Conservation (phyloP, 2,888 invertebrate genomes). For the Arctia plantaginis region DNA sequence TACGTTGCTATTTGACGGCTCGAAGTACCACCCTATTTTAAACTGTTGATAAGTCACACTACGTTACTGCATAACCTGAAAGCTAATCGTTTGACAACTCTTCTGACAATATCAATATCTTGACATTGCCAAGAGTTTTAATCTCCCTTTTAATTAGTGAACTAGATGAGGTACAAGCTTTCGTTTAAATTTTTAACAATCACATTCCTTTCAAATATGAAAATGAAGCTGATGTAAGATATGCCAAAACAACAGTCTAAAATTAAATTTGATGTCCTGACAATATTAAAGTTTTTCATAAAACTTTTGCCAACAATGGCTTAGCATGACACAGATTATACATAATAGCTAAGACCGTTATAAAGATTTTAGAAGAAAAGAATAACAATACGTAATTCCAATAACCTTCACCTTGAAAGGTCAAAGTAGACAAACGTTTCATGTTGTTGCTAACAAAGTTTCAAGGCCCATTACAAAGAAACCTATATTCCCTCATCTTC, state of each 20-base stretch:
- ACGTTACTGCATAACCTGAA: too few relatives aligned
- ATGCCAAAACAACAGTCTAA: not conserved
- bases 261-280: not conserved
- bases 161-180: not conserved
- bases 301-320: not conserved
- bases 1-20: not conserved
- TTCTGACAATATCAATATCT: not conserved
- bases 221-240: not conserved
- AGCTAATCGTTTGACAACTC: not conserved
- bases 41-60: not conserved
- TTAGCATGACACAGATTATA: not conserved
- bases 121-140: not conserved
- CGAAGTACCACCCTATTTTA: not conserved
- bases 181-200: not conserved
- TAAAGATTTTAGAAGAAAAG: not conserved
- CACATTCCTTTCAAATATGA: too few relatives aligned
- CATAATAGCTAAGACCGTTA: not conserved
- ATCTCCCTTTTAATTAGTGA: not conserved
- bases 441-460: not conserved
- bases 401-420: not conserved
- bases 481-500: conserved; percentile 13
- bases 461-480: not conserved
- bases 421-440: not conserved
- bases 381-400: not conserved
- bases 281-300: not conserved